Percentiles rank a stretch among this genome's conserved stretches.
Evolutionary conservation across 2,113 vertebrate genomes (phyloP).

Genomic region (Centrocercus urophasianus): DNA sequence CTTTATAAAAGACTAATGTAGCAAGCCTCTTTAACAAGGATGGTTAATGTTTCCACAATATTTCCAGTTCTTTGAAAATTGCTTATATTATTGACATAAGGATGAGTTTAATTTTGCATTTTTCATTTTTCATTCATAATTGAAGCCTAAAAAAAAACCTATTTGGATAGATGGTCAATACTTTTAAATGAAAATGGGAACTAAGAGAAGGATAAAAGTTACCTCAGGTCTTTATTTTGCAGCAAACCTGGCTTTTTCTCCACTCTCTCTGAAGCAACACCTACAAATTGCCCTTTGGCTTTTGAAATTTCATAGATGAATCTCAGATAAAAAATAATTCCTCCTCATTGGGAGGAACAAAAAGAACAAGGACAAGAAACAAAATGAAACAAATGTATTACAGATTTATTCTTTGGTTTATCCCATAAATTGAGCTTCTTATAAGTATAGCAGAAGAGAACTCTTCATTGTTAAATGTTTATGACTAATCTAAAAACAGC

Average conservation of each 20-base stretch:
- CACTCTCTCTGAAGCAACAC: not conserved
- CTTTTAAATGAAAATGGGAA: not conserved
- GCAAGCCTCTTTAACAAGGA: not conserved
- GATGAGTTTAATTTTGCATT: conserved; percentile 8
- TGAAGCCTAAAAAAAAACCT: not conserved
- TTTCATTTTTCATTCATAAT: not conserved
- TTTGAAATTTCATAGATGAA: not conserved
- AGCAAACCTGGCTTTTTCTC: not conserved
- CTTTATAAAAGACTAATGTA: not conserved
- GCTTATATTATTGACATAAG: not conserved
- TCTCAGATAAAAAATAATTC: not conserved
- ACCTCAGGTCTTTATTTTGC: not conserved
- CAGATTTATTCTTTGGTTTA: not conserved
- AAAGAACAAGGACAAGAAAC: not conserved
- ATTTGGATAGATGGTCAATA: not conserved
- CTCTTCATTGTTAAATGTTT: not conserved
- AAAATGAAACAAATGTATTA: not conserved
- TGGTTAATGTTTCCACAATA: not conserved
- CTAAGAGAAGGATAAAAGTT: not conserved
- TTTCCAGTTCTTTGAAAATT: not conserved
- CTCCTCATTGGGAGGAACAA: not conserved
- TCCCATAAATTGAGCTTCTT: not conserved
- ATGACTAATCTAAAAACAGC: not conserved
- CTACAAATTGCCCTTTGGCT: not conserved
- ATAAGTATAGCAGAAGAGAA: not conserved